Evolutionary conservation across 2,113 vertebrate species (phyloP), one percentile per base, ranked within the genome.

Genomic region (Sinosuthora webbiana): DNA sequence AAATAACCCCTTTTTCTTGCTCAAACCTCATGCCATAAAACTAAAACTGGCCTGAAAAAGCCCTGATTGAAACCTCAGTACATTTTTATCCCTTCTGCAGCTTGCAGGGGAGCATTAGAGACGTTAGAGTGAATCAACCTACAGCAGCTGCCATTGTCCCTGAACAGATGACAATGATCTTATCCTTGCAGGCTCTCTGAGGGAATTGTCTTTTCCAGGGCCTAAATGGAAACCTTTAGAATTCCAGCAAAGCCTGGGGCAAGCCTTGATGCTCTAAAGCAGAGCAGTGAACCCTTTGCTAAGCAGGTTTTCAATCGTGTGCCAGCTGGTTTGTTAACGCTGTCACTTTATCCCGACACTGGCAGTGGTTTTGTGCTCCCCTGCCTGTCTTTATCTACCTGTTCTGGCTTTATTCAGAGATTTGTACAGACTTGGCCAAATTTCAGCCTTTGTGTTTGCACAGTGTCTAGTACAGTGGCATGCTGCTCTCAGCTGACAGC

Each of bases 361-460:
- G 24, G 52, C 45, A 56, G 9, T 65, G 83, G 10, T 50, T 78
- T 23, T 69, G 49, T 89, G 73, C 65, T 92, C 64, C 45, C 31
- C 53, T 89, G 39, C 31, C 41, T 87, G 44, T 23, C 24, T 79
- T 79, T 64, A n/a, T 21, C 74, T 63, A 1, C 70, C 31, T 67
- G 1, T 21, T 41, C 1, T 0, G 12, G 33, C 21, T 17, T 87
- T 79, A 28, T n/a, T 1, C 27, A 64, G 45, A 49, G 33, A 39
- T 68, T 60, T 73, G 25, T 3, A 10, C 22, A 57, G 41, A 17
- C 9, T 56, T 33, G 2, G 39, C 22, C 55, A 50, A 77, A 74
- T 8, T 64, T 37, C n/a, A 67, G 57, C 42, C n/a, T 70, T 60
- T 71, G 13, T 74, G 24, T 50, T 60, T 37, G 41, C 35, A n/a